Base-by-base conservation (phyloP, 1,140 invertebrate species). In the Gonioctena quinquepunctata region DNA sequence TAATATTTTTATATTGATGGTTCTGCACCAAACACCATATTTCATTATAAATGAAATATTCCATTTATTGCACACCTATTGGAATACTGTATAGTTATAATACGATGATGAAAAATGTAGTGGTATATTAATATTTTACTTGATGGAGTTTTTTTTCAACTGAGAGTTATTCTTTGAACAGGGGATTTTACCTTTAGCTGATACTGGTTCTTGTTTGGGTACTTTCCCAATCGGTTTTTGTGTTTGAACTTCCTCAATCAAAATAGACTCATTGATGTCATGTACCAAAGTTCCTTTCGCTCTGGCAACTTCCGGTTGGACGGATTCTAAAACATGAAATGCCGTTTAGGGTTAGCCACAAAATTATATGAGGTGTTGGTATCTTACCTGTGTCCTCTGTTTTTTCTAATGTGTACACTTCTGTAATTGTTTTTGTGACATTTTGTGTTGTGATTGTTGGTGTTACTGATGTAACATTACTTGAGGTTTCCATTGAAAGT, bases 201-300 rank as follows among this genome's bases (percentile, higher is more conserved):
- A 42, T 42, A 3, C 33, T 42, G 33, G 33, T 42, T n/a, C 33
- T 3, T n/a, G 33, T 42, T n/a, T n/a, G 33, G 13, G 16, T 0
- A 42, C 11, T 42, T 42, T 42, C 16, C 16, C 33, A 1, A 69
- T 78, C 52, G 63, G 78, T 72, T 76, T 78, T 69, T 79, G 78
- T 11, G 75, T 74, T 66, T 76, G 72, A 8, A 79, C 72, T 19
- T 68, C 65, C 71, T 79, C 72, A 27, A 79, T 68, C 16, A 75
- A 70, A 8, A 79, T 71, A 4, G 76, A 74, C 66, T 78, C 73
- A 59, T 70, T 69, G 42, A 77, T 70, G 62, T 78, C 78, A 22
- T 72, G 71, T 22, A 76, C 50, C 27, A 68, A 22, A 21, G 69
- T 69, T 63, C 68, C 70, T 70, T 74, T 72, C 13, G 61, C 71